Percentiles rank a stretch among this genome's conserved stretches.
Evolutionary conservation across 1,140 invertebrate genomes (phyloP).

Genomic region (Dendroctonus ponderosae): DNA sequence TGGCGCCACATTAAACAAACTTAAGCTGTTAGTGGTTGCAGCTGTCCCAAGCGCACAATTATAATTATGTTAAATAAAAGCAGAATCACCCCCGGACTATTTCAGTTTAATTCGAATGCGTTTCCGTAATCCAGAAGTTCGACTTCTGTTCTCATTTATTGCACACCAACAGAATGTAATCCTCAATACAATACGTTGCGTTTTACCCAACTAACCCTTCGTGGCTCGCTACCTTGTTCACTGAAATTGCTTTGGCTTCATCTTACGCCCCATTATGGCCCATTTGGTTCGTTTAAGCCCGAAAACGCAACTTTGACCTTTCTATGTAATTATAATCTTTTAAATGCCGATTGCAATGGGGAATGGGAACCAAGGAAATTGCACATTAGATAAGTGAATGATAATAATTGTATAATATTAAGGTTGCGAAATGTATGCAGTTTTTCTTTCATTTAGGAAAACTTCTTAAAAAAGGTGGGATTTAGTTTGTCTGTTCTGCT

Average conservation of each 20-base stretch:
- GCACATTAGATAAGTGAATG: no score
- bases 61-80: neutral
- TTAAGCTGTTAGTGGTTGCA: no score
- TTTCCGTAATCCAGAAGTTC: slow-evolving; percentile 30
- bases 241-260: slow-evolving; percentile 25
- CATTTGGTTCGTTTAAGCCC: slow-evolving; percentile 17
- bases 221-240: slow-evolving; percentile 28
- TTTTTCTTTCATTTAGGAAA: no score
- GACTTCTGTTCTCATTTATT: slow-evolving; percentile 34
- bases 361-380: neutral
- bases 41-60: neutral
- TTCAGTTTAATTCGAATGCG: neutral
- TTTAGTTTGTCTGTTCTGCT: no score
- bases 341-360: slow-evolving; percentile 3
- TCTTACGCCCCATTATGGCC: slow-evolving; percentile 26
- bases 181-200: slow-evolving; percentile 38
- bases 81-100: neutral
- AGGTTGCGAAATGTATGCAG: no score
- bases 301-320: slow-evolving; percentile 25
- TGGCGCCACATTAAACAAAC: no score
- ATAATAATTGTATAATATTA: no score
- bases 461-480: no score
- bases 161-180: slow-evolving; percentile 37
- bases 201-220: slow-evolving; percentile 35
- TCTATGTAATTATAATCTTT: slow-evolving; percentile 15